Evolutionary conservation across 2,113 vertebrate genomes (phyloP).

Genomic region (zebrafish (Danio rerio)): DNA sequence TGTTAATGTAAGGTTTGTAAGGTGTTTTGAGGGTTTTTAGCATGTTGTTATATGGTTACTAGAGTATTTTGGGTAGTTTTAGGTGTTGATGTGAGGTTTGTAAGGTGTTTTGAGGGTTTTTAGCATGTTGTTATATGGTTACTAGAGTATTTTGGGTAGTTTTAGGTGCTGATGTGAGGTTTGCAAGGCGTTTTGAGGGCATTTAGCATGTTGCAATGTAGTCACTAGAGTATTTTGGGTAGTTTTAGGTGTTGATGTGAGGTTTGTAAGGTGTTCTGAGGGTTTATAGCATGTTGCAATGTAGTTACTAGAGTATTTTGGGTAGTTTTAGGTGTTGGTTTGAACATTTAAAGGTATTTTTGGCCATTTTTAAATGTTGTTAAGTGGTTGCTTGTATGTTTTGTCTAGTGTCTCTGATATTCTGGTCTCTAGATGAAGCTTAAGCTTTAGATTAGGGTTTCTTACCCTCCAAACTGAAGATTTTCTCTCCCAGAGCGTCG

Average conservation of each 20-base stretch:
- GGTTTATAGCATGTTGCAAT: no score
- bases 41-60: neutral
- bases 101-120: neutral
- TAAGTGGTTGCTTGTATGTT: neutral
- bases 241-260: neutral
- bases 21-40: neutral
- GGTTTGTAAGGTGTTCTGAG: neutral
- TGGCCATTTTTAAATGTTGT: no score
- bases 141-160: neutral
- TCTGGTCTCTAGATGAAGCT: neutral
- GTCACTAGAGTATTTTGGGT: neutral
- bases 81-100: neutral
- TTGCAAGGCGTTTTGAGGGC: no score
- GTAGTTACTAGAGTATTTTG: no score
- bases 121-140: neutral
- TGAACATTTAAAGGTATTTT: no score
- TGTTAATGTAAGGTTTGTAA: neutral
- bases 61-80: no score
- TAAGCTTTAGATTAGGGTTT: neutral
- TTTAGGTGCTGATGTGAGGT: no score
- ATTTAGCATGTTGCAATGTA: neutral
- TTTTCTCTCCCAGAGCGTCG: constrained; percentile 91
- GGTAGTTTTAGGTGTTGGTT: neutral
- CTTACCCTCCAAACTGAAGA: constrained; percentile 93
- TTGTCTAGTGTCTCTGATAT: neutral